Evolutionary conservation across 2,113 vertebrate genomes (phyloP), one percentile per base, ranked within the genome.

Genomic region (Ctenomys sociabilis): DNA sequence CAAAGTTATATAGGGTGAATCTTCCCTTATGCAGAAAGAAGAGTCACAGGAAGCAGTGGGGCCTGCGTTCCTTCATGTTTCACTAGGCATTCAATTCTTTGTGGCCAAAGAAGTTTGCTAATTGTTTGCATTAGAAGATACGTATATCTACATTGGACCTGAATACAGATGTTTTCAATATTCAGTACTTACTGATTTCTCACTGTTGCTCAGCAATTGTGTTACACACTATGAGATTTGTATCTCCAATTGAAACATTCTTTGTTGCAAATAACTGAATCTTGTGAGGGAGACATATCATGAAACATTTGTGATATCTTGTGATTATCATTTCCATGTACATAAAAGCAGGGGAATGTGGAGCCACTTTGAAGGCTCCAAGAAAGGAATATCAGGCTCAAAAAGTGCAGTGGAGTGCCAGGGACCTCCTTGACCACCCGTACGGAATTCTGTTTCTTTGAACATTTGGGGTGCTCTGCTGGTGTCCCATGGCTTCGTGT

Each of bases 1-100:
- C 97, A 92, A 97, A 97, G 94, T 90, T 85, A 85, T 96, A 86
- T 95, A 97, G 95, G 81, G 90, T 54, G 24, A 97, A 61, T 91
- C 95, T 84, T 93, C 80, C 43, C 63, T 30, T 52, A 52, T 85
- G 37, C 86, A 45, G 87, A 73, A 37, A 95, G 80, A 92, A 72
- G 40, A 64, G 75, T 17, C 90, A 92, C 84, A 57, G 96, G 88
- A 93, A 66, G 94, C 93, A 85, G 96, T 93, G 78, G 91, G 95
- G 43, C 90, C 88, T 84, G 88, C 73, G 70, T 94, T 96, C 84
- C 49, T 94, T 96, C 84, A 66, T 32, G 73, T 96, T 96, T 94
- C 35, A 95, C 70, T 93, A 94, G 40, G 61, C 59, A 92, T 88
- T 83, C 86, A 75, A 96, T 94, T 77, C 93, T 98, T 96, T 85